phyloP scores from a whole-genome alignment of 2,888 invertebrate species.

The Mesopsocus fuscifrons region DNA sequence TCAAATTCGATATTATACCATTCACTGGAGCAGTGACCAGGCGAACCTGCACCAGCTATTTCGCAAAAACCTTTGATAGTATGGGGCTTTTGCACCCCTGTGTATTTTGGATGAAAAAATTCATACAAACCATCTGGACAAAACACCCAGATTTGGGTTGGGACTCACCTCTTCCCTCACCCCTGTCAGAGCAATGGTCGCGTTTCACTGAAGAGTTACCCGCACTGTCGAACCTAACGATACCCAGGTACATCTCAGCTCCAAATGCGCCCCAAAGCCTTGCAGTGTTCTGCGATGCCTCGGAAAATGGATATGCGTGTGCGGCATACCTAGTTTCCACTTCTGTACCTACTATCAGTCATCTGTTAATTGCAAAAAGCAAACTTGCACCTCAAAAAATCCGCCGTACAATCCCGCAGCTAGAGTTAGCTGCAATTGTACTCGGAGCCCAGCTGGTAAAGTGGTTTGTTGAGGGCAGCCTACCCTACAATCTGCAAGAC shows the following conservation, averaged over 20 bases:
- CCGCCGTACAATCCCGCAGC: not conserved
- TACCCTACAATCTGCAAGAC: not conserved
- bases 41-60: not conserved
- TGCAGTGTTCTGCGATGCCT: slow-evolving; percentile 5
- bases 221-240: not conserved
- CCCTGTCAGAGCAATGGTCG: not conserved
- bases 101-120: slow-evolving; percentile 2
- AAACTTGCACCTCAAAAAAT: not conserved
- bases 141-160: slow-evolving; percentile 1
- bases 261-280: not conserved
- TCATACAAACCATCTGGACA: slow-evolving; percentile 9
- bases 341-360: not conserved
- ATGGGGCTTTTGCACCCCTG: slow-evolving; percentile 9
- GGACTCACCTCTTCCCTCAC: slow-evolving; percentile 4
- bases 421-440: not conserved
- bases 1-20: not conserved
- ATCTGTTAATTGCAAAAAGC: not conserved
- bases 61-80: slow-evolving; percentile 9
- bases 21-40: slow-evolving; percentile 2
- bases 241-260: slow-evolving; percentile 4
- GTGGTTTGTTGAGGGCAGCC: too few relatives aligned
- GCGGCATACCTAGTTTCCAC: slow-evolving; percentile 2
- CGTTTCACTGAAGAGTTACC: slow-evolving; percentile 3
- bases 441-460: not conserved
- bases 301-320: slow-evolving; percentile 8